Evolutionary conservation across 2,888 invertebrate species (phyloP), one percentile per base, ranked within the genome.

Genomic region (Tiliacea citrago): DNA sequence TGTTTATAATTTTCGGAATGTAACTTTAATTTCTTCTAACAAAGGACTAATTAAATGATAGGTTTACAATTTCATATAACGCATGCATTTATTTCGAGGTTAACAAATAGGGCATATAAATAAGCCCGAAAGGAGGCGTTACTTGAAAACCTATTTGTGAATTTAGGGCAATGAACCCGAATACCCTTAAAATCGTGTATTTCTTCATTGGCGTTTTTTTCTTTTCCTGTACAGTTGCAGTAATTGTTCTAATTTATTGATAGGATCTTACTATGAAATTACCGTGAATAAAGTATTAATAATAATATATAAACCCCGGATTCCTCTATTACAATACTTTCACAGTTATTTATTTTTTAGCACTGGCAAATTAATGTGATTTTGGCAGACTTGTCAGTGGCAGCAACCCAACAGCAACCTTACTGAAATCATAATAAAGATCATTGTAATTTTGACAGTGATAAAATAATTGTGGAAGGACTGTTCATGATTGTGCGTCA

Each of bases 71-170:
- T 63, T 60, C 29, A n/a, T 65, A 6, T 60, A 35, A n/a, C 10
- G 8, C 13, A 6, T 55, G 65, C 45, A 72, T 75, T 76, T 57
- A 51, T 57, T 73, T n/a, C 10, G 24, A 49, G n/a, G 49, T 13
- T 24, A 29, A 68, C 49, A 63, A 76, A 68, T 55, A 75, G 73
- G 74, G 29, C 18, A 42, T 58, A 66, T 60, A n/a, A n/a, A n/a
- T n/a, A n/a, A n/a, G n/a, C n/a, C n/a, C 74, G 67, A 12, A 51
- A 24, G 45, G 57, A 51, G 61, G 45, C 24, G 29, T 62, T 57
- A 45, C 47, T 62, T 49, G 29, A 9, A 51, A 74, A 53, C 53
- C 42, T 61, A 67, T 62, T 73, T 67, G 29, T 35, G 16, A 61
- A 57, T 47, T 21, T 67, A 62, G 61, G 55, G 12, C 29, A 55